Conservation (phyloP, 2,113 vertebrate species). For the Forbesichthys agassizii region DNA sequence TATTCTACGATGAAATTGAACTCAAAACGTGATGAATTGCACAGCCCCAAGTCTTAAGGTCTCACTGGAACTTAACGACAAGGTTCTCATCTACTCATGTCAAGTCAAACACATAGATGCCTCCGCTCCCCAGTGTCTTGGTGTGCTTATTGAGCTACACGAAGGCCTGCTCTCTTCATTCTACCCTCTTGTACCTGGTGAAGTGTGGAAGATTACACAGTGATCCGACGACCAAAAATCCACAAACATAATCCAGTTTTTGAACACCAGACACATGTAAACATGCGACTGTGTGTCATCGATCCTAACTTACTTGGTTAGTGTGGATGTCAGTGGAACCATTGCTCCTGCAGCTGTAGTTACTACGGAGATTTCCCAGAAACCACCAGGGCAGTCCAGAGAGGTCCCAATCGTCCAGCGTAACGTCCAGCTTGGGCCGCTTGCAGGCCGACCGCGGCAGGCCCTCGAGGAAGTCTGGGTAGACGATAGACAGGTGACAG, state of each 20-base stretch:
- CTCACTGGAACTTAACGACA: no score
- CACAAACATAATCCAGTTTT: neutral
- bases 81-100: no score
- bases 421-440: slow-evolving; percentile 86
- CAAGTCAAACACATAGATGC: no score
- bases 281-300: neutral
- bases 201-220: no score
- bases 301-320: slow-evolving; percentile 85
- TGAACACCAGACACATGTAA: neutral
- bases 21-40: no score
- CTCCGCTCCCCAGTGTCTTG: no score
- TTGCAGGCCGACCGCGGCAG: slow-evolving; percentile 79
- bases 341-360: slow-evolving; percentile 88
- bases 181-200: no score
- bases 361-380: slow-evolving; percentile 92
- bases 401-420: slow-evolving; percentile 93
- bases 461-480: slow-evolving; percentile 75
- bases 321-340: slow-evolving; percentile 96
- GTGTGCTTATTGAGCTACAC: no score
- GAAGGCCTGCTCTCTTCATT: no score
- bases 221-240: neutral
- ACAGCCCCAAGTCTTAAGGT: no score
- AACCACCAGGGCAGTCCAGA: slow-evolving; percentile 99
- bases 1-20: no score
- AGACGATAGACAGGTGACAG: neutral